Conservation (phyloP, 2,113 vertebrate species). For the Cyprinus carpio region DNA sequence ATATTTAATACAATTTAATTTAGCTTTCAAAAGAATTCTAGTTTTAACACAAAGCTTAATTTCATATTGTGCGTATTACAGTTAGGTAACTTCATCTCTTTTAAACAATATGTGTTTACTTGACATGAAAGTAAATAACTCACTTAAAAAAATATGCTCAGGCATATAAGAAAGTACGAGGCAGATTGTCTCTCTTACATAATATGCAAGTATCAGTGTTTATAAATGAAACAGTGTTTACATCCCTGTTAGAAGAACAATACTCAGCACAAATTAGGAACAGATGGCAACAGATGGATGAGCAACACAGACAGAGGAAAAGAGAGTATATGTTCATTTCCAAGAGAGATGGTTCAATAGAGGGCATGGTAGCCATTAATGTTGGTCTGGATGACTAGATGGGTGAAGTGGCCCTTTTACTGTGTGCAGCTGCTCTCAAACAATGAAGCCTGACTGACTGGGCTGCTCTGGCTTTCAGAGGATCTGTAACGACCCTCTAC, state of each 20-base stretch:
- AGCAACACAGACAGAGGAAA: not conserved
- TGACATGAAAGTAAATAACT: not conserved
- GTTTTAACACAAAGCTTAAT: not conserved
- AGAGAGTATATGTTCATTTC: conserved; percentile 18
- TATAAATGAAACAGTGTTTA: conserved; percentile 33
- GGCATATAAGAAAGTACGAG: too few relatives aligned
- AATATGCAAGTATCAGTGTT: conserved; percentile 1
- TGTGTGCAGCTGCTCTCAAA: conserved; percentile 38
- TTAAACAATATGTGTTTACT: not conserved
- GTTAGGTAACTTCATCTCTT: not conserved
- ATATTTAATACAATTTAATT: not conserved
- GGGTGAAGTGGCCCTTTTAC: conserved; percentile 37
- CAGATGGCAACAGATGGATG: conserved; percentile 35
- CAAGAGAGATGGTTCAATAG: conserved; percentile 33
- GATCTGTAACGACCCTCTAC: conserved; percentile 31
- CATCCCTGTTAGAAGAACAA: not conserved
- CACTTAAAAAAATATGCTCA: not conserved
- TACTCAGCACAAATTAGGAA: conserved; percentile 34
- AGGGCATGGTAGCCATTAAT: conserved; percentile 38
- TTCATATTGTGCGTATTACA: not conserved
- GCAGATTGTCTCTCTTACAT: not conserved
- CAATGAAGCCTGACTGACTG: conserved; percentile 29
- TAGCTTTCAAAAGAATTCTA: not conserved
- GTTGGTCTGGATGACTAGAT: conserved; percentile 42
- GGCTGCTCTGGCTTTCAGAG: conserved; percentile 38